phyloP scores from a whole-genome alignment of 2,797 vertebrate species.

The Peromyscus nudipes region DNA sequence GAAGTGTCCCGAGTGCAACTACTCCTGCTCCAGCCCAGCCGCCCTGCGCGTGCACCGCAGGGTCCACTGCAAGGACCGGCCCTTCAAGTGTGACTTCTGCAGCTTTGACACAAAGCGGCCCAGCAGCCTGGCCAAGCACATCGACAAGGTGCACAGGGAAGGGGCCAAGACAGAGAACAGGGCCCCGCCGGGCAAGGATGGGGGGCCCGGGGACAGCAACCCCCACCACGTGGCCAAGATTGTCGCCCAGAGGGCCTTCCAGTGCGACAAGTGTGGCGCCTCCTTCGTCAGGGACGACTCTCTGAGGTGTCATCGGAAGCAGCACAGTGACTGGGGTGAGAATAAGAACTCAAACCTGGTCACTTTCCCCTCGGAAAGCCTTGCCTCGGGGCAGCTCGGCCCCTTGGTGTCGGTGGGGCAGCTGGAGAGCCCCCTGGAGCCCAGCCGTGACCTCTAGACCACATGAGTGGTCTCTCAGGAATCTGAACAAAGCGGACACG shows the following conservation, averaged over 20 bases:
- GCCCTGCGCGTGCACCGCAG: conserved; percentile 96
- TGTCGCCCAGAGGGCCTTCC: conserved; percentile 94
- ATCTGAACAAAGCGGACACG: conserved; percentile 81
- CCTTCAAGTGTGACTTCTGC: conserved; percentile 96
- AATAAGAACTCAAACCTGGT: conserved; percentile 83
- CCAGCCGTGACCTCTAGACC: conserved; percentile 83
- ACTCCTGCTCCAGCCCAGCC: conserved; percentile 96
- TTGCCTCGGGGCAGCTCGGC: conserved; percentile 69
- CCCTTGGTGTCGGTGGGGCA: conserved; percentile 83
- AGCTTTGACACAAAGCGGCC: conserved; percentile 97
- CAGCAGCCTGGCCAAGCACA: conserved; percentile 96
- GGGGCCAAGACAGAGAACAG: conserved; percentile 87
- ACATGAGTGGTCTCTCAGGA: conserved; percentile 81
- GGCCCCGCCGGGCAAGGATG: neutral
- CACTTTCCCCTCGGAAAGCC: conserved; percentile 88
- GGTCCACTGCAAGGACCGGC: conserved; percentile 95
- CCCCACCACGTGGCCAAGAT: conserved; percentile 92
- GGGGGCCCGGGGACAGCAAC: conserved; percentile 60
- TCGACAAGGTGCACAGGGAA: conserved; percentile 94
- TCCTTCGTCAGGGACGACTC: conserved; percentile 98
- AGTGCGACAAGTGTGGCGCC: conserved; percentile 93
- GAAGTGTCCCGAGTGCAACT: conserved; percentile 94
- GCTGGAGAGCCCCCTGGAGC: conserved; percentile 85
- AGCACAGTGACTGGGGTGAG: conserved; percentile 90
- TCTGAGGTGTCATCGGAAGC: conserved; percentile 96